These are phyloP conservation scores for Gasterosteus nipponicus DNA, from an alignment of 2,113 vertebrate species.

Conservation along the genomic window DNA sequence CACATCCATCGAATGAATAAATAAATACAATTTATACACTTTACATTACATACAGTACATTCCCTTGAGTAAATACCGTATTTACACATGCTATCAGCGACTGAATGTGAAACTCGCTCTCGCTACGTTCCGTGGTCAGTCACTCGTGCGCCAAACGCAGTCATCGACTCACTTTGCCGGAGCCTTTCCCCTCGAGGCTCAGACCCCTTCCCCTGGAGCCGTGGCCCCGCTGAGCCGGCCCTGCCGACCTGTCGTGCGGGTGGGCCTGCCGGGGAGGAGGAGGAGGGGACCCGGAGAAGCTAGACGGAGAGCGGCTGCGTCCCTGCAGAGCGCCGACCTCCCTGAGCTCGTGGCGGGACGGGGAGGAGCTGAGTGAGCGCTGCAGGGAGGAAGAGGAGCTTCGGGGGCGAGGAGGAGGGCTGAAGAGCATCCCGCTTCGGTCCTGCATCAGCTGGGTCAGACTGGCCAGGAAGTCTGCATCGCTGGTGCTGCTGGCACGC, in stretches of 20 bases:
- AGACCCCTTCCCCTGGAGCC: conserved; percentile 71
- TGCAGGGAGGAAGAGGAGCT: conserved; percentile 91
- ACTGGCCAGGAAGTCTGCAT: conserved; percentile 94
- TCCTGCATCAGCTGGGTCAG: conserved; percentile 96
- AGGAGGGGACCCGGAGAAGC: conserved; percentile 90
- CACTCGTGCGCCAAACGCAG: conserved; percentile 40
- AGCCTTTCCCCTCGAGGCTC: conserved; percentile 86
- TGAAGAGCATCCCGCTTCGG: conserved; percentile 88
- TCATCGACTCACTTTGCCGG: conserved; percentile 92
- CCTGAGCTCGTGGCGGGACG: conserved; percentile 88
- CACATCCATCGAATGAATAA: conserved; percentile 74
- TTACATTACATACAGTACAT: conserved; percentile 85
- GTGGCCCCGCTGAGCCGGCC: conserved; percentile 82
- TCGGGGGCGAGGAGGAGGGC: conserved; percentile 87
- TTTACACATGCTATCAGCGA: conserved; percentile 79
- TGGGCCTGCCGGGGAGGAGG: conserved; percentile 88
- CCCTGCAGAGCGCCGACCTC: conserved; percentile 81
- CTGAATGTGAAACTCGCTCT: conserved; percentile 48
- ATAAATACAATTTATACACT: conserved; percentile 84
- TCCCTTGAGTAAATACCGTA: conserved; percentile 79
- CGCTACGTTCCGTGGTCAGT: conserved; percentile 30
- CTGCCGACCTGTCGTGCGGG: conserved; percentile 84
- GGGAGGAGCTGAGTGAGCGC: conserved; percentile 94
- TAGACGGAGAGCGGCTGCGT: conserved; percentile 91
- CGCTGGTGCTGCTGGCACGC: conserved; percentile 93